Evolutionary conservation across 2,113 vertebrate genomes (phyloP).

Genomic region (Eretmochelys imbricata): DNA sequence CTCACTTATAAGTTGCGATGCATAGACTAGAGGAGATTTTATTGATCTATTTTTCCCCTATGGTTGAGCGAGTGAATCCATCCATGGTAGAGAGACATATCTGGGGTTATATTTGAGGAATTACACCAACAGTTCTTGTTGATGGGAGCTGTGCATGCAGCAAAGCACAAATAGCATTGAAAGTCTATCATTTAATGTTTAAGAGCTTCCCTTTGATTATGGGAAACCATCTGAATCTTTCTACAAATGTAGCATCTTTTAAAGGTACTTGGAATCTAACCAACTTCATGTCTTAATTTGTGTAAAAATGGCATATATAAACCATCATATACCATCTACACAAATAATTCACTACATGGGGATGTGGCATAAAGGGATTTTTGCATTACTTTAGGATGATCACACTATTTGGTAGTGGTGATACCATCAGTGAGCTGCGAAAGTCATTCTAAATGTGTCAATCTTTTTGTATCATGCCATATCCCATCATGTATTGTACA

Average conservation of each 20-base stretch:
- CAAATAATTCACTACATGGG: constrained; percentile 22
- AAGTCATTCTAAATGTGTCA: constrained; percentile 24
- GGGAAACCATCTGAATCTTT: constrained; percentile 49
- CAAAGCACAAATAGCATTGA: constrained; percentile 13
- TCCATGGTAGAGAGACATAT: background rate
- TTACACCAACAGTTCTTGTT: constrained; percentile 42
- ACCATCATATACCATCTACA: constrained; percentile 31
- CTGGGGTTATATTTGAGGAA: constrained; percentile 18
- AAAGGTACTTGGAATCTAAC: constrained; percentile 11
- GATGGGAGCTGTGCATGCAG: constrained; percentile 47
- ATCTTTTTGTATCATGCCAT: background rate
- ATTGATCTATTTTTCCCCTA: background rate
- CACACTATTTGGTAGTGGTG: constrained; percentile 7
- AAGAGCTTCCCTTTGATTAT: background rate
- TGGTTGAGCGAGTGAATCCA: constrained; percentile 38
- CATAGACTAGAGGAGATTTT: background rate
- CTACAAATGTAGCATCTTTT: constrained; percentile 26
- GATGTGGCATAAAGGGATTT: constrained; percentile 31
- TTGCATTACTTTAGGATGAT: constrained; percentile 23
- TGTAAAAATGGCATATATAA: constrained; percentile 47
- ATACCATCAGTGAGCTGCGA: background rate
- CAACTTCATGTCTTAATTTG: constrained; percentile 33
- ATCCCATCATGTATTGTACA: background rate
- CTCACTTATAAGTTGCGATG: background rate
- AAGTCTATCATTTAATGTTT: background rate